Conservation (phyloP, 2,113 vertebrate species). For the Cynopterus brachyotis region DNA sequence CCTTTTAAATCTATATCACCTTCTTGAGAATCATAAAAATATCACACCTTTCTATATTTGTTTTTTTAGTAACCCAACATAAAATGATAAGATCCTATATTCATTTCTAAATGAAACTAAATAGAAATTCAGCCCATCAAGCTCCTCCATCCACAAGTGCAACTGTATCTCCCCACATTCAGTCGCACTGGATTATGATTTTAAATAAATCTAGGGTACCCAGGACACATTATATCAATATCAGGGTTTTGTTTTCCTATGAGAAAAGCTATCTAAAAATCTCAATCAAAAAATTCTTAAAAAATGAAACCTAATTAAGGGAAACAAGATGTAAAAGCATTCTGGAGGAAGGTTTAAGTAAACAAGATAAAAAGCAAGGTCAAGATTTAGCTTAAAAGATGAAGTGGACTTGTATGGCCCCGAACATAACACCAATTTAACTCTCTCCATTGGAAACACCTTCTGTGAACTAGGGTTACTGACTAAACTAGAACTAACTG, state of each 20-base stretch:
- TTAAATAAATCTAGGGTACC: not conserved
- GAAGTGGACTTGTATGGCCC: not conserved
- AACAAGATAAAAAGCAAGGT: slow-evolving; percentile 14
- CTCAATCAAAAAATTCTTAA: not conserved
- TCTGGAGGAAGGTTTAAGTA: not conserved
- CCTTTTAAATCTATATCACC: not conserved
- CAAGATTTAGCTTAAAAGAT: not conserved
- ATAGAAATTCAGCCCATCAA: not conserved
- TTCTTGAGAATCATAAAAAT: slow-evolving; percentile 25
- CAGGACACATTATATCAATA: not conserved
- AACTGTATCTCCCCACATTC: not conserved
- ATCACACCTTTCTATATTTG: not conserved
- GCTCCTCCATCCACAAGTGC: not conserved
- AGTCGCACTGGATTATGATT: not conserved
- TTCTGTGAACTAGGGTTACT: not conserved
- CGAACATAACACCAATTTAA: not conserved
- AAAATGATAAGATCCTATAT: not conserved
- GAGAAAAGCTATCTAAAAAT: slow-evolving; percentile 19
- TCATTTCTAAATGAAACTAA: slow-evolving; percentile 1
- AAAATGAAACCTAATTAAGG: slow-evolving; percentile 5
- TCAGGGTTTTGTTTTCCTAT: not conserved
- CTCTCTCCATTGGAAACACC: not conserved
- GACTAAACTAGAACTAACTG: not conserved
- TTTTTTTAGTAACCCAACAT: not conserved
- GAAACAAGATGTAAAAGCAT: not conserved